Conservation (phyloP, 2,113 vertebrate species). For the Neolamprologus brichardi region DNA sequence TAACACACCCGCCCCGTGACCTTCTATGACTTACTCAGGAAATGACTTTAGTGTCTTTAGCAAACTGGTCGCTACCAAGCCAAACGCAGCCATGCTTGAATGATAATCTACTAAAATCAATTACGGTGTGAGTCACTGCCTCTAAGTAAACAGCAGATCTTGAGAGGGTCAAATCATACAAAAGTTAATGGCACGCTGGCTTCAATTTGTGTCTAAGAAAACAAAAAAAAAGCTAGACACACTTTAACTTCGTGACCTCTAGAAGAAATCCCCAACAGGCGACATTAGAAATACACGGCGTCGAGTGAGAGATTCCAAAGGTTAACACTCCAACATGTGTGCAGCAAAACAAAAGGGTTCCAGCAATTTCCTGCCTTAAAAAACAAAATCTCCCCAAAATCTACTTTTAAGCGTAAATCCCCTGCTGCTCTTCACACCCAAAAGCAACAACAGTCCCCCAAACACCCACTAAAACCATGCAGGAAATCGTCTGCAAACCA, state of each 20-base stretch:
- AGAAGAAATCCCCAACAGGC: not conserved
- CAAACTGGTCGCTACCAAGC: not conserved
- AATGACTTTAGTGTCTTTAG: conserved; percentile 33
- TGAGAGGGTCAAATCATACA: not conserved
- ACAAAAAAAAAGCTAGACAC: not conserved
- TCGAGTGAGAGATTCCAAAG: not conserved
- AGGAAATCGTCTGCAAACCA: not conserved
- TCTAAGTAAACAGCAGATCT: not conserved
- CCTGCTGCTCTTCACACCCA: conserved; percentile 50
- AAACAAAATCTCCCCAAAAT: conserved; percentile 57
- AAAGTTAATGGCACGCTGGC: not conserved
- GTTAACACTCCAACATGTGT: conserved; percentile 32
- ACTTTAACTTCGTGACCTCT: not conserved
- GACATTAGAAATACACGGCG: not conserved
- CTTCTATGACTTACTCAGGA: conserved; percentile 35
- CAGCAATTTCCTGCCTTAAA: not conserved
- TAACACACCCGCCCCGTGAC: conserved; percentile 27
- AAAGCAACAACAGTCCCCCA: conserved; percentile 44
- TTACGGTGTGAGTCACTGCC: not conserved
- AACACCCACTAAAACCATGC: conserved; percentile 21
- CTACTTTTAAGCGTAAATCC: conserved; percentile 54
- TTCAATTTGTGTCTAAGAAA: not conserved
- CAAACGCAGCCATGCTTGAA: not conserved
- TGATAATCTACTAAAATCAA: conserved; percentile 10
- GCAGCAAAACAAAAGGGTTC: not conserved